phyloP scores from a whole-genome alignment of 2,113 vertebrate species.

The Nanger granti region DNA sequence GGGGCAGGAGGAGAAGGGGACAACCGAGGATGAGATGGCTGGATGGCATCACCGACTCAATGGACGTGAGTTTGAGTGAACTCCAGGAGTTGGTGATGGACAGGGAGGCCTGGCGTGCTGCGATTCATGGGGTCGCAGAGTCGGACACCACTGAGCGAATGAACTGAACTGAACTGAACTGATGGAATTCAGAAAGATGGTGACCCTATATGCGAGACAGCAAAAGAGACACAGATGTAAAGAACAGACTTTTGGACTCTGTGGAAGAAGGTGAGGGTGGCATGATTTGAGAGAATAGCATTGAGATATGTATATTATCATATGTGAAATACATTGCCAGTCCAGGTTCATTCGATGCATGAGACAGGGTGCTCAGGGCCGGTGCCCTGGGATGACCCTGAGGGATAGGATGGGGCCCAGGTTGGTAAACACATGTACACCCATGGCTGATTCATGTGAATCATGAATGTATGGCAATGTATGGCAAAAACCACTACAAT shows the following conservation, averaged over 20 bases:
- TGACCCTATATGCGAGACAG: not conserved
- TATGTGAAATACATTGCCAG: not conserved
- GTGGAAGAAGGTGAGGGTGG: not conserved
- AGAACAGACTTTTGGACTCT: not conserved
- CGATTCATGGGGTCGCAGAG: no score
- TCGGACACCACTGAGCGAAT: no score
- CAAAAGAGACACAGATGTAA: not conserved
- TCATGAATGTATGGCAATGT: not conserved
- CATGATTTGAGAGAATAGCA: not conserved
- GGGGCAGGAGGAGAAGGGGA: no score
- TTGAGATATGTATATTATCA: not conserved
- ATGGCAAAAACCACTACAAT: not conserved
- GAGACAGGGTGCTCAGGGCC: not conserved
- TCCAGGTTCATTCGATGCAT: not conserved
- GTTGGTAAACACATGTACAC: not conserved
- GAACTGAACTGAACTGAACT: no score
- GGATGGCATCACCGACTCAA: no score
- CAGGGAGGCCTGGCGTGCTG: no score
- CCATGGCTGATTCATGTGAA: not conserved
- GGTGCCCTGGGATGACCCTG: not conserved
- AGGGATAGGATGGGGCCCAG: not conserved
- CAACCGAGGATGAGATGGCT: no score
- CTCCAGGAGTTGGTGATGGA: no score
- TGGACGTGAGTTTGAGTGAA: no score
- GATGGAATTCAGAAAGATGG: not conserved